Base-by-base conservation (phyloP, 37 sponge, comb jelly and placozoan species). In the Ianthella basta region DNA sequence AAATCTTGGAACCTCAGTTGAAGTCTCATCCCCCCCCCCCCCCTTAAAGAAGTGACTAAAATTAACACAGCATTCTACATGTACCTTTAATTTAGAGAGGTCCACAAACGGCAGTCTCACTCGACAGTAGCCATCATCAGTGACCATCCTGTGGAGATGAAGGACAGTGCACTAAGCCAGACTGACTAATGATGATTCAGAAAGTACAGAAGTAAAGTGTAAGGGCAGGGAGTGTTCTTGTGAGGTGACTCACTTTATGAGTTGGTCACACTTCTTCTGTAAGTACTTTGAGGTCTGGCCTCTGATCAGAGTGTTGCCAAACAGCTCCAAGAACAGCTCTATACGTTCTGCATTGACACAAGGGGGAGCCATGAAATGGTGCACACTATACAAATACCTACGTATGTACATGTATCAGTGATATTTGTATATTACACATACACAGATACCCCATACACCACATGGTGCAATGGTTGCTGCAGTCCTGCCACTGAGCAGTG, bases 241-340 rank as follows among this genome's bases (percentile, higher is more conserved):
- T 2, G 63, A 2, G 63, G 27, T 61, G 18, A 86, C 88, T 79
- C 41, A 96, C 94, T 77, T 89, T 60, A 98, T 95, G 63, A 98
- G 91, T 12, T 82, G 55, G n/a, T 72, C 40, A 19, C 88, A 81
- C 27, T 55, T 85, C 24, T 83, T 80, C 54, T 44, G 39, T 34
- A 98, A 57, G 59, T 91, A 98, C 20, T 96, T 85, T 0, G 61
- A 61, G 50, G 91, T 91, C 29, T 90, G 93, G 73, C 84, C 21
- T 64, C 96, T 60, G 13, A 96, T 63, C 41, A 93, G 84, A 72
- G 91, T 72, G 84, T 98, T 96, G 0, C 98, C 96, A 85, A 72
- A 92, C 24, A 98, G 82, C 65, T 98, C 98, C 29, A 98, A 81
- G 84, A 90, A 98, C 79, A 96, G 39, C 73, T 96, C 96, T 20